Evolutionary conservation across 2,888 invertebrate genomes (phyloP), one percentile per base, ranked within the genome.

Genomic region (Halictus ligatus): DNA sequence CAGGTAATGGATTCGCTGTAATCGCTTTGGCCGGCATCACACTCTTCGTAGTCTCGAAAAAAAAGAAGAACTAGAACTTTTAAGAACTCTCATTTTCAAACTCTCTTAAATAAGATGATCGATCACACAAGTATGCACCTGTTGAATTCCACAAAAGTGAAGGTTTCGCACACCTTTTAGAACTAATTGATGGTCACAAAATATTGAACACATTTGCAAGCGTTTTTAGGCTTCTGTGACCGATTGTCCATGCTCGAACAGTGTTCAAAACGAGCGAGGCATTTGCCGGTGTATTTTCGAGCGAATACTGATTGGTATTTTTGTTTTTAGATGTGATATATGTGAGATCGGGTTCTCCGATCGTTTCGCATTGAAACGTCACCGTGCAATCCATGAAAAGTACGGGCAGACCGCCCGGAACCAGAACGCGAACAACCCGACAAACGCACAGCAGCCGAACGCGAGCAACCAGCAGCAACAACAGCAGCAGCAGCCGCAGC

Each of bases 261-360:
- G n/a, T 58, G n/a, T 58, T n/a, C n/a, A 12, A 58, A 58, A 12
- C n/a, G 58, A 5, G n/a, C n/a, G 21, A 58, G n/a, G 12, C n/a
- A 58, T n/a, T n/a, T n/a, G n/a, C 10, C 5, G 25, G n/a, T 58
- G 12, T n/a, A 58, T 58, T 58, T 58, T n/a, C 21, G 35, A 71
- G 5, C n/a, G n/a, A 40, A n/a, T 43, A 1, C 43, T 43, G 40
- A 71, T 43, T n/a, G 10, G 5, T 40, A 40, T 48, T 40, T 54
- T 60, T 13, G 40, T 79, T 95, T 95, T 95, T 92, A 97, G 98
- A 94, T 98, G 98, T 95, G 98, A 98, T 90, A 98, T 97, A 80
- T 98, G 98, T 94, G 98, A 98, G 87, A 98, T 98, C 71, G 98
- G 98, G 78, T 98, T 98, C 94, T 98, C 98, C 46, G 98, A 98